Evolutionary conservation across 2,113 vertebrate genomes (phyloP), one percentile per base, ranked within the genome.

Genomic region (Gavialis gangeticus): DNA sequence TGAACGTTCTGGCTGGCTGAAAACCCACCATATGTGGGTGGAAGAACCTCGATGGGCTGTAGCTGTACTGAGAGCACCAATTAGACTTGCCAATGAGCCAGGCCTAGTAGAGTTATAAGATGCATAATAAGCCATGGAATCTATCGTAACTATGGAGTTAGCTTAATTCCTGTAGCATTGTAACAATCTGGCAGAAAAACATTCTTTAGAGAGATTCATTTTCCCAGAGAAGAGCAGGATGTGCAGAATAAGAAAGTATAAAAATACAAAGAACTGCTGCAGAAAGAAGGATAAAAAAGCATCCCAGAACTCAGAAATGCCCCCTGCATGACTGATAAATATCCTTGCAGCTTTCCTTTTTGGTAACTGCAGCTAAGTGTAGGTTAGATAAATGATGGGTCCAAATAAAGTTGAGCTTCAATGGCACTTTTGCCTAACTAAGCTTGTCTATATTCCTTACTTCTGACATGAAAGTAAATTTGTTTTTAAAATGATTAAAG

Each of bases 31-130:
- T 86, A 90, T 10, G 89, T 83, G 94, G 93, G 97, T 0, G 34
- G 92, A 96, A 37, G 83, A 88, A 67, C 46, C 95, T 92, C 24
- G 19, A 93, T 81, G 90, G 37, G 88, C 73, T 94, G 94, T 91
- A 77, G 21, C 78, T 96, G 82, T 92, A 87, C 97, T 83, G 81
- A 37, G 88, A 81, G 90, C 9, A 1, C 77, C 90, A 81, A 86
- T 79, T 90, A 73, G 89, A 92, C 95, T 91, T 82, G 90, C 82
- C 82, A 85, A 89, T 58, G 30, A 96, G 89, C 59, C 60, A 69
- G 28, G 63, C 46, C 91, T n/a, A 86, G 71, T n/a, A 80, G 69
- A 81, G 71, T 96, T 95, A 88, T n/a, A 34, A 93, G 84, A 60
- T 69, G 86, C 93, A 94, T 67, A 84, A 96, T 69, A 82, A n/a